These are phyloP conservation scores for Ypsolopha sequella DNA, from an alignment of 2,888 invertebrate species.

Conservation along the genomic window DNA sequence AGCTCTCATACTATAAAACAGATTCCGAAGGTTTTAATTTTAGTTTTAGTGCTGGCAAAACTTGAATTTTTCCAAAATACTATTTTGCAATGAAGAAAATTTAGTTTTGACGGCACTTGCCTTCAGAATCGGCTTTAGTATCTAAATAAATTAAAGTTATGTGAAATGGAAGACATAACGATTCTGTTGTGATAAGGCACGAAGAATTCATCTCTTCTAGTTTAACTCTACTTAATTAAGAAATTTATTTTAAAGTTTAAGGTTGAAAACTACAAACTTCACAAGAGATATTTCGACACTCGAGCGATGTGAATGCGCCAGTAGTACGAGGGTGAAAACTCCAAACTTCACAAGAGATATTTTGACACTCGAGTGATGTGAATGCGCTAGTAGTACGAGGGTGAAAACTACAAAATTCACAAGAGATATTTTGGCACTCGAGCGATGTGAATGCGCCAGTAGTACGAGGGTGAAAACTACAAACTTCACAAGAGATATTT, in stretches of 20 bases:
- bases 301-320: neutral
- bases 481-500: neutral
- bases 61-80: too few relatives aligned
- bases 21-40: too few relatives aligned
- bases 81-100: too few relatives aligned
- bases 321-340: neutral
- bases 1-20: too few relatives aligned
- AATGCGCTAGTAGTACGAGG: neutral
- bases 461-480: neutral
- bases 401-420: neutral
- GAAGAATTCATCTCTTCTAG: constrained; percentile 26
- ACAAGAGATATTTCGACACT: neutral
- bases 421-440: neutral
- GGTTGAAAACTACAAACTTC: neutral
- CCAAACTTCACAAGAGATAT: neutral
- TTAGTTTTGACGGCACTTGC: too few relatives aligned
- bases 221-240: neutral
- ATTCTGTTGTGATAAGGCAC: constrained; percentile 67
- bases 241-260: neutral
- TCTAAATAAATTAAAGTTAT: constrained; percentile 1
- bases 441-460: neutral
- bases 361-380: neutral
- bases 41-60: too few relatives aligned
- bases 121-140: neutral
- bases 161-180: constrained; percentile 51